A percentile compares a stretch with the other conserved stretches of the same genome.
phyloP scores from a whole-genome alignment of 2,113 vertebrate species.

The Cryptotis parvus region DNA sequence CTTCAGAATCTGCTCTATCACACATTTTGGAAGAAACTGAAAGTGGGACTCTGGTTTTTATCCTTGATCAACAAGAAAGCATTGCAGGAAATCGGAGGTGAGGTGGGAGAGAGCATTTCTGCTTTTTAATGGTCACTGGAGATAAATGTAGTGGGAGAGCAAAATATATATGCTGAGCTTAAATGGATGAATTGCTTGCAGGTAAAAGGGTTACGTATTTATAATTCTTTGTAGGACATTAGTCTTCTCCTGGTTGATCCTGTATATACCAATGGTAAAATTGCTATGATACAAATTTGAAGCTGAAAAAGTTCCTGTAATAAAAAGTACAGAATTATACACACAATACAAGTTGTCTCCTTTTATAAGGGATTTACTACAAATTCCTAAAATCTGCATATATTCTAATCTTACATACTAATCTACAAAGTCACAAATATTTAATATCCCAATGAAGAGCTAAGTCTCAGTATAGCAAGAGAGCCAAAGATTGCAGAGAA shows the following conservation, averaged over 20 bases:
- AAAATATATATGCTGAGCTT: background rate
- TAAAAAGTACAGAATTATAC: background rate
- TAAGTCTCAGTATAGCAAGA: background rate
- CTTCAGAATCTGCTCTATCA: background rate
- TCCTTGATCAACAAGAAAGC: background rate
- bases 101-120: background rate
- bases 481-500: slow-evolving; percentile 7
- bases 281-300: background rate
- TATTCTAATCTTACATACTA: background rate
- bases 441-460: background rate
- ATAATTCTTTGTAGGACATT: background rate
- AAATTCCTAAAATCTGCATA: background rate
- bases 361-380: background rate
- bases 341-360: background rate
- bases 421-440: background rate
- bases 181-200: background rate
- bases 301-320: background rate
- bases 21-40: background rate
- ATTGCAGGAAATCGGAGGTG: background rate
- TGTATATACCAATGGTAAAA: background rate
- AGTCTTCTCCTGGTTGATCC: background rate
- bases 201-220: background rate
- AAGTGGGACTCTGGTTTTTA: background rate
- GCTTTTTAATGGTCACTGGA: background rate
- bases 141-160: background rate